Percentiles rank a stretch among this genome's conserved stretches.
Evolutionary conservation across 2,888 invertebrate species (phyloP).

Genomic region (Zhengitettix transpicula): DNA sequence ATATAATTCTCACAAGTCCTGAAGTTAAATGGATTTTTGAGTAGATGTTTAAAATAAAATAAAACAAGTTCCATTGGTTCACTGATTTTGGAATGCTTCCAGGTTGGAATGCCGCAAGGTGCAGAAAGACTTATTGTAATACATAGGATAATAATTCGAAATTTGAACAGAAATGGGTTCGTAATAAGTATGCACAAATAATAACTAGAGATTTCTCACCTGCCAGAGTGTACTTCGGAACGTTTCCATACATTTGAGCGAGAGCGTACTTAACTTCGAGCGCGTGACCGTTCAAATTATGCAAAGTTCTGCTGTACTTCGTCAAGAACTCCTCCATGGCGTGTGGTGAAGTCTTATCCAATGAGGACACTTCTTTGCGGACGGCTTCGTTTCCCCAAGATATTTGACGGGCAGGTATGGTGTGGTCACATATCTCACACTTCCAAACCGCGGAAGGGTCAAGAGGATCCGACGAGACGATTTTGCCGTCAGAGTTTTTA

Average conservation of each 20-base stretch:
- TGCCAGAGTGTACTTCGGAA: constrained; percentile 33
- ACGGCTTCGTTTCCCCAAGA: constrained; percentile 43
- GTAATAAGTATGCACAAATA: too few species aligned
- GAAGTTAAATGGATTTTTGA: too few species aligned
- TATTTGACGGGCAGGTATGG: constrained; percentile 39
- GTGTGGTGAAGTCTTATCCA: constrained; percentile 35
- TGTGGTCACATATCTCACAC: constrained; percentile 44
- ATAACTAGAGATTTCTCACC: constrained; percentile 27
- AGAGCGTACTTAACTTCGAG: constrained; percentile 51
- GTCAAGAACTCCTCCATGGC: constrained; percentile 44
- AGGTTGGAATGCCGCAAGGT: too few species aligned
- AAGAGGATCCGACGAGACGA: constrained; percentile 42
- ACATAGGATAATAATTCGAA: too few species aligned
- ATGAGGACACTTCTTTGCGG: constrained; percentile 36
- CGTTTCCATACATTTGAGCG: constrained; percentile 49
- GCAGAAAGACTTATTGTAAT: too few species aligned
- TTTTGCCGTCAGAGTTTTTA: constrained; percentile 23
- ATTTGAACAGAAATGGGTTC: too few species aligned
- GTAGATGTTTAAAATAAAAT: too few species aligned
- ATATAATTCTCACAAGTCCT: too few species aligned
- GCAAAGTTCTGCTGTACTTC: constrained; percentile 43
- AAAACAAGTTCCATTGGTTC: too few species aligned
- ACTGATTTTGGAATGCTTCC: too few species aligned
- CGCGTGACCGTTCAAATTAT: constrained; percentile 47
- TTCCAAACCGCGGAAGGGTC: constrained; percentile 42